phyloP scores from a whole-genome alignment of 2,797 vertebrate genomes.

The Pachyuromys duprasi region DNA sequence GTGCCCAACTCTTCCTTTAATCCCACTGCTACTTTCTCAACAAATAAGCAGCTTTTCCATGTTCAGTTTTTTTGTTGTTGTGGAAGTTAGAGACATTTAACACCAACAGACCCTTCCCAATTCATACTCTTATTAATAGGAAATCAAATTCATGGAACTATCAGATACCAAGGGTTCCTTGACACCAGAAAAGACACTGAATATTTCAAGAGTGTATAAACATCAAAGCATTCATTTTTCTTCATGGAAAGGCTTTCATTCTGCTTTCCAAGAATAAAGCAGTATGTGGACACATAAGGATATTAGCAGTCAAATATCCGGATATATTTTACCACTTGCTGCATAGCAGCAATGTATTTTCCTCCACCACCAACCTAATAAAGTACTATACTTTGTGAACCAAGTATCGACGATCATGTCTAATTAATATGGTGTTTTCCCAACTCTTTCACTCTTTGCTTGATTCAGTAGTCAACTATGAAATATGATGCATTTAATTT shows the following conservation, averaged over 20 bases:
- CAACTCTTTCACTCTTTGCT: constrained; percentile 26
- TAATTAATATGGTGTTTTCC: neutral
- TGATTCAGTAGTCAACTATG: neutral
- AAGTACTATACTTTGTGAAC: constrained; percentile 16
- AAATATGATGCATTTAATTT: constrained; percentile 36
- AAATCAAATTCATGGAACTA: constrained; percentile 68
- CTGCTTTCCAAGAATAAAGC: constrained; percentile 12
- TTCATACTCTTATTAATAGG: constrained; percentile 62
- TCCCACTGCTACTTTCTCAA: constrained; percentile 16
- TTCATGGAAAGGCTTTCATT: constrained; percentile 59
- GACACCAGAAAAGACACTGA: constrained; percentile 58
- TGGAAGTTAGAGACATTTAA: constrained; percentile 46
- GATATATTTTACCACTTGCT: neutral
- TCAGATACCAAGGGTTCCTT: constrained; percentile 55
- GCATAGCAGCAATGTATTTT: neutral
- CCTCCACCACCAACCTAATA: neutral
- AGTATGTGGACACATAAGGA: neutral
- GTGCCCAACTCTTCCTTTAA: neutral
- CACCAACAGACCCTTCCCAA: constrained; percentile 56
- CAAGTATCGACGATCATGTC: neutral
- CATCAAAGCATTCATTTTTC: constrained; percentile 67
- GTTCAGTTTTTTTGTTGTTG: constrained; percentile 21
- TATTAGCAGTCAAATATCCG: constrained; percentile 19
- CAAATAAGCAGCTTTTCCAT: constrained; percentile 34
- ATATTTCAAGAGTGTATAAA: constrained; percentile 63